These are phyloP conservation scores for Palloptera scutellata DNA, from an alignment of 2,888 invertebrate species.

Conservation along the genomic window DNA sequence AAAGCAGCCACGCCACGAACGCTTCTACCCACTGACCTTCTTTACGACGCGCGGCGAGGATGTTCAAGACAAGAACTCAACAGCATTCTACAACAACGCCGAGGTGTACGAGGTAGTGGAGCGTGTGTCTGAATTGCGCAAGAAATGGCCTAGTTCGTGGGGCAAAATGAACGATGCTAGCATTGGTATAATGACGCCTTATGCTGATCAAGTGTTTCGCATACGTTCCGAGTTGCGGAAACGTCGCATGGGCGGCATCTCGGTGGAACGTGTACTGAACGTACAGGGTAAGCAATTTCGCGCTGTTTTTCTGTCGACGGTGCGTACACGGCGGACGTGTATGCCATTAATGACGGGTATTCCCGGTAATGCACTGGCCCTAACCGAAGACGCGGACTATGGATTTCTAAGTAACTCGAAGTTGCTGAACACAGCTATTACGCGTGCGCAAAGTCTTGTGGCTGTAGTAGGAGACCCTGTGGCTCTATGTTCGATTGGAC, in stretches of 20 bases:
- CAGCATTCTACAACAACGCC: constrained; percentile 82
- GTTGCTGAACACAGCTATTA: constrained; percentile 83
- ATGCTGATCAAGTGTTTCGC: constrained; percentile 80
- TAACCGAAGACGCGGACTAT: constrained; percentile 73
- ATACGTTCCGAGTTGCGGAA: constrained; percentile 80
- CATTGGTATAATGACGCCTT: constrained; percentile 86
- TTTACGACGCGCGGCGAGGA: constrained; percentile 83
- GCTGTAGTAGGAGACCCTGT: constrained; percentile 87
- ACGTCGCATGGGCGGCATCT: constrained; percentile 75
- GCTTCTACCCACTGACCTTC: constrained; percentile 79
- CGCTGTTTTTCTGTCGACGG: constrained; percentile 80
- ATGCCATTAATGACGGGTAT: constrained; percentile 58
- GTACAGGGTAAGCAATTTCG: constrained; percentile 89
- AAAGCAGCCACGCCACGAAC: constrained; percentile 74
- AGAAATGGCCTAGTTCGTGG: constrained; percentile 78
- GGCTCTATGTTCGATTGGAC: constrained; percentile 80
- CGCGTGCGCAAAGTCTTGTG: constrained; percentile 80
- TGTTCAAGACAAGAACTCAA: constrained; percentile 78
- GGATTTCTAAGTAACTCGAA: constrained; percentile 85
- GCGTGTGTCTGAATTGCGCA: constrained; percentile 74
- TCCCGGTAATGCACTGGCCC: constrained; percentile 47
- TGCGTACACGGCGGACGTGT: constrained; percentile 77
- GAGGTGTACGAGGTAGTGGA: constrained; percentile 85
- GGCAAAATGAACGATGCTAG: constrained; percentile 78
- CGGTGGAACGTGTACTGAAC: constrained; percentile 83